A percentile compares a stretch with the other conserved stretches of the same genome.
These are phyloP conservation scores for Microcebus griseorufus DNA, from an alignment of 2,113 vertebrate genomes.

Conservation along the genomic window DNA sequence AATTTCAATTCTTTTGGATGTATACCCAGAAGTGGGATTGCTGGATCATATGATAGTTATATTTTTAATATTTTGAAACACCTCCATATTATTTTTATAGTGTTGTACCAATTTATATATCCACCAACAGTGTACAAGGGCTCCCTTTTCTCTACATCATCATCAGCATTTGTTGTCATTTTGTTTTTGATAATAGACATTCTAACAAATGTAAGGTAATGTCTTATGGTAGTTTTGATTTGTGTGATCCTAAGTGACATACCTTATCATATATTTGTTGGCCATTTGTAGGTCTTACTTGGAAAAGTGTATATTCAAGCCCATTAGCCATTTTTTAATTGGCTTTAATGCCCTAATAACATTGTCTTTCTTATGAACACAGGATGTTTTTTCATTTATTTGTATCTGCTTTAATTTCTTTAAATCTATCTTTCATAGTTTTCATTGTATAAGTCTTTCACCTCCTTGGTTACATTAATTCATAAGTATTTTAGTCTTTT, in stretches of 20 bases:
- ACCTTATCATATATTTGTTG: not conserved
- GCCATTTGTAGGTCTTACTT: not conserved
- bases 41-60: not conserved
- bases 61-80: not conserved
- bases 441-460: not conserved
- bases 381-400: not conserved
- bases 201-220: not conserved
- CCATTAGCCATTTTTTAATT: not conserved
- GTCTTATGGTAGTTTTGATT: not conserved
- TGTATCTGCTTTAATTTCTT: not conserved
- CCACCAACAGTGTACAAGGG: not conserved
- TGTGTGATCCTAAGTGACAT: not conserved
- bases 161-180: not conserved
- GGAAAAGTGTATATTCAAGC: not conserved
- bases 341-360: not conserved
- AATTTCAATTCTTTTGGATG: not conserved
- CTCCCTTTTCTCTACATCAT: not conserved
- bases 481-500: not conserved
- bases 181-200: not conserved
- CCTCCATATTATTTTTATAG: not conserved
- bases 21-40: not conserved
- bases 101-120: not conserved
- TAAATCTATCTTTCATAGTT: not conserved
- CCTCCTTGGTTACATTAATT: not conserved
- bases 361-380: not conserved